Percentiles rank a stretch among this genome's conserved stretches.
These are phyloP conservation scores for Pyrrhia umbra DNA, from an alignment of 2,888 invertebrate species.

Conservation along the genomic window DNA sequence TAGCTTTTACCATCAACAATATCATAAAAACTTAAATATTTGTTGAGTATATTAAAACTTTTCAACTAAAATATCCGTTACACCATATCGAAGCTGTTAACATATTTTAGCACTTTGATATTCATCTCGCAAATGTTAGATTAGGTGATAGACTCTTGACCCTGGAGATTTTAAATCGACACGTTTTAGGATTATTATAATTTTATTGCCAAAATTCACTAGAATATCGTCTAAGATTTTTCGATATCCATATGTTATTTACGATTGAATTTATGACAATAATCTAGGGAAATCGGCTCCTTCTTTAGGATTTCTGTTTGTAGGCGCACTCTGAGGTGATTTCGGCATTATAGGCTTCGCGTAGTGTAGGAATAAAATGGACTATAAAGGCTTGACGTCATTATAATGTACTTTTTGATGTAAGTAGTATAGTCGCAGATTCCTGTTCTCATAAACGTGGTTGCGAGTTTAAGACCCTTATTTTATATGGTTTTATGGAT, in stretches of 20 bases:
- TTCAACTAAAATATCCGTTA: constrained; percentile 17
- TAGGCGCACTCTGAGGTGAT: constrained; percentile 23
- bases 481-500: constrained; percentile 55
- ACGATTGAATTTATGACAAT: constrained; percentile 57
- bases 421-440: constrained; percentile 22
- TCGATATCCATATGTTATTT: constrained; percentile 53
- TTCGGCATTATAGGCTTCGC: constrained; percentile 22
- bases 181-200: constrained; percentile 57
- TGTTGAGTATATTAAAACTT: constrained; percentile 7
- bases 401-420: constrained; percentile 36
- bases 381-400: constrained; percentile 38
- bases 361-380: constrained; percentile 30
- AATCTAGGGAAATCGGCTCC: constrained; percentile 48
- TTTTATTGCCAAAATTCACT: constrained; percentile 52
- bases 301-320: constrained; percentile 47
- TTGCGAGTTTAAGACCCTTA: constrained; percentile 40
- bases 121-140: constrained; percentile 42
- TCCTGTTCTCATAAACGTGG: constrained; percentile 24
- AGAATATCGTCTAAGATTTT: constrained; percentile 44
- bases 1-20: constrained; percentile 26
- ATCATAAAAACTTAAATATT: constrained; percentile 32
- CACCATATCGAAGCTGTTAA: constrained; percentile 33
- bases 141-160: constrained; percentile 46
- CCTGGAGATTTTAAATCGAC: constrained; percentile 46
- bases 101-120: constrained; percentile 56